Evolutionary conservation across 2,888 invertebrate genomes (phyloP), one percentile per base, ranked within the genome.

Genomic region (Cordilura impudica): DNA sequence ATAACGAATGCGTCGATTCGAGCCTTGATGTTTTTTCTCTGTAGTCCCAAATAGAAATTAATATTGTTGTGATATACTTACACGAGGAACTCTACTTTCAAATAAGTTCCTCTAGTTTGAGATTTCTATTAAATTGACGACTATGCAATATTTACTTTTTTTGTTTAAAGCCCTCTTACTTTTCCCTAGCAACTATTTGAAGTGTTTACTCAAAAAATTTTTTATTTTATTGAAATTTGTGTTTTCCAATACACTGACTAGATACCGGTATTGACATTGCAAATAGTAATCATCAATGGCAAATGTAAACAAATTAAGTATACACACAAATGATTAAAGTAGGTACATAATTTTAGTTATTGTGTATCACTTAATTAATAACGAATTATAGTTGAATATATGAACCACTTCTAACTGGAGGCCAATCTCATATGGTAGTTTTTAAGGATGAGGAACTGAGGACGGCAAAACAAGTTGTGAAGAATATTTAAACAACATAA

Each of bases 271-370:
- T 69, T 69, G 61, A 70, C 70, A 63, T 21, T 56, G 31, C 70
- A 63, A 75, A 56, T 54, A 70, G 39, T 47, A 70, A 75, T 75
- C 56, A 65, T 71, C 39, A 58, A 45, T 26, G 43, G 31, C 21
- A 71, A 75, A 75, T 56, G 61, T 21, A 75, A 56, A 75, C 39
- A 63, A 69, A 51, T 23, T 39, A 56, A 29, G 43, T 63, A 63
- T 56, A 54, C 10, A 67, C 45, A 45, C 12, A 39, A 26, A 39
- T 39, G 35, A 39, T 39, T n/a, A 39, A 39, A 39, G 35, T 12
- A 39, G n/a, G 12, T 29, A 29, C 2, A 35, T 39, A 39, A 39
- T 19, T 69, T 6, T 47, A 45, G 39, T 49, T 16, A 63, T 56
- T 63, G 56, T 63, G 39, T 54, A 39, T 56, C 19, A 63, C 49